phyloP scores from a whole-genome alignment of 2,797 vertebrate species.

The Carcharodon carcharias region DNA sequence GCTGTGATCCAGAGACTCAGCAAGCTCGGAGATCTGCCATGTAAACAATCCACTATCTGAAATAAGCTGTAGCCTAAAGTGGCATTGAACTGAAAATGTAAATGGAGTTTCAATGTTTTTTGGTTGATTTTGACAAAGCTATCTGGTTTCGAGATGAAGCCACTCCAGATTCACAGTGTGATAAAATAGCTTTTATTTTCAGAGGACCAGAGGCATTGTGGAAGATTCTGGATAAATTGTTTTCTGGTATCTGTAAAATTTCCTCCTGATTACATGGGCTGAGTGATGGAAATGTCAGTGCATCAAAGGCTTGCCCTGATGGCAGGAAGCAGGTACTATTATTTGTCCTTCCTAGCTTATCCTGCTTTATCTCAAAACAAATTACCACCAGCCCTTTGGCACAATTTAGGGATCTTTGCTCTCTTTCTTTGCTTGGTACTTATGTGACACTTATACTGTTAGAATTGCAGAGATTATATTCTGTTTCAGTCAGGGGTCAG shows the following conservation, averaged over 20 bases:
- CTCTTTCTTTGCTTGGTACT: slow-evolving; percentile 27
- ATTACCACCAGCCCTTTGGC: slow-evolving; percentile 39
- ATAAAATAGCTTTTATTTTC: neutral
- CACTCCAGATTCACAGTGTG: neutral
- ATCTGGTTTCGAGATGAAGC: neutral
- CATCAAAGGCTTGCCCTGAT: slow-evolving; percentile 50
- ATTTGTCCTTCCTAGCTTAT: slow-evolving; percentile 46
- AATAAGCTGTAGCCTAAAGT: neutral
- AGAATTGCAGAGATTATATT: slow-evolving; percentile 27
- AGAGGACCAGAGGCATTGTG: neutral
- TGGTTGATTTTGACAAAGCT: neutral
- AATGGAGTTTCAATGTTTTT: neutral
- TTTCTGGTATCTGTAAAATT: slow-evolving; percentile 52
- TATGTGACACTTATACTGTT: slow-evolving; percentile 30
- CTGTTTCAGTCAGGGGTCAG: slow-evolving; percentile 27
- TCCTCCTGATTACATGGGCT: slow-evolving; percentile 64
- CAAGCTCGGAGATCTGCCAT: neutral
- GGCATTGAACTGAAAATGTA: neutral
- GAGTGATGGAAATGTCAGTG: slow-evolving; percentile 64
- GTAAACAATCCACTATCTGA: neutral
- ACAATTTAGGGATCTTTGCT: slow-evolving; percentile 38
- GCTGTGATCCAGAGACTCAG: neutral
- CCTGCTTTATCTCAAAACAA: slow-evolving; percentile 44
- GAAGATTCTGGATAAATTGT: neutral
- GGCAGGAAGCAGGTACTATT: slow-evolving; percentile 58